A percentile compares a stretch with the other conserved stretches of the same genome.
Conservation (phyloP, 2,113 vertebrate species). For the Pangasianodon hypophthalmus region DNA sequence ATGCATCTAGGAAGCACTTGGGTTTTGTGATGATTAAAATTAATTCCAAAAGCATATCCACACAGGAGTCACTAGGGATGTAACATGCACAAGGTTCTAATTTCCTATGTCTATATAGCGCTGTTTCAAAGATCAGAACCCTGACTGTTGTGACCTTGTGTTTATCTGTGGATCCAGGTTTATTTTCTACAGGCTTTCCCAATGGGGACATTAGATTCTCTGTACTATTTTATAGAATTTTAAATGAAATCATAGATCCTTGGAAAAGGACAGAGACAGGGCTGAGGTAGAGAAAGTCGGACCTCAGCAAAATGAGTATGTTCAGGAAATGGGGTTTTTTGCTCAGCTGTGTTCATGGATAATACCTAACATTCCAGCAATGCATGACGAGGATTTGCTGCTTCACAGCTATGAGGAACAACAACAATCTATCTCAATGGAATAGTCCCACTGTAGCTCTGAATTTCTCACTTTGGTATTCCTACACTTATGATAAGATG, state of each 20-base stretch:
- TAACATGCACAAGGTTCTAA: background rate
- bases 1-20: background rate
- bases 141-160: background rate
- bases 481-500: constrained; percentile 25
- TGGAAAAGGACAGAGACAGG: background rate
- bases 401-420: constrained; percentile 1
- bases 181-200: background rate
- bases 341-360: constrained; percentile 21
- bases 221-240: background rate
- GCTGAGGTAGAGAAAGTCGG: background rate
- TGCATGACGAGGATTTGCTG: constrained; percentile 17
- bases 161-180: background rate
- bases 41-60: background rate
- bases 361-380: constrained; percentile 34
- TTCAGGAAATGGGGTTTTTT: background rate
- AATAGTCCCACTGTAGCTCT: constrained; percentile 31
- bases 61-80: background rate
- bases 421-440: constrained; percentile 44
- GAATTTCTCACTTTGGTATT: constrained; percentile 38
- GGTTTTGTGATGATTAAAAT: constrained; percentile 2
- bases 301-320: background rate
- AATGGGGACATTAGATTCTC: background rate
- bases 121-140: constrained; percentile 2
- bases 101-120: background rate
- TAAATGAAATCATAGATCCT: background rate